Conservation (phyloP, 2,113 vertebrate genomes). For the Epinephelus moara region DNA sequence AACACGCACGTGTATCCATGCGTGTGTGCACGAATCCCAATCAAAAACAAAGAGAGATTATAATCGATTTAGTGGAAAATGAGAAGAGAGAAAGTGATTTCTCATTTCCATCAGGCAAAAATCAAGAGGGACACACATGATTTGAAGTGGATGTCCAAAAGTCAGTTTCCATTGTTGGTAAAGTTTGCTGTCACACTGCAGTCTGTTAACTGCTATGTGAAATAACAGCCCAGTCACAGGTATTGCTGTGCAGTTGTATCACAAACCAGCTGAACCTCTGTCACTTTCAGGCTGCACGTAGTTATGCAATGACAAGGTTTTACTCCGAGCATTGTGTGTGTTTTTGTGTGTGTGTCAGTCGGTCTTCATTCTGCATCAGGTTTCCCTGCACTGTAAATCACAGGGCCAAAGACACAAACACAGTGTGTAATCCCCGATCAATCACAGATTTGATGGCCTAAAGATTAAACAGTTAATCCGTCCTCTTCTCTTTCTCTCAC, state of each 20-base stretch:
- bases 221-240: background rate
- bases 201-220: background rate
- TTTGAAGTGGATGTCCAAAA: slow-evolving; percentile 29
- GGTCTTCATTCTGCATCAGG: slow-evolving; percentile 1
- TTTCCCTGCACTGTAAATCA: slow-evolving; percentile 44
- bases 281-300: background rate
- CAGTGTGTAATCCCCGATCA: slow-evolving; percentile 74
- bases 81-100: background rate
- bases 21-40: slow-evolving; percentile 18
- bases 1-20: slow-evolving; percentile 13
- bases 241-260: background rate
- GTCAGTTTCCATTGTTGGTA: slow-evolving; percentile 5
- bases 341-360: slow-evolving; percentile 7
- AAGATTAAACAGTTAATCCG: slow-evolving; percentile 80
- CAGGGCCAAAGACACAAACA: slow-evolving; percentile 47
- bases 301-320: background rate
- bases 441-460: slow-evolving; percentile 76
- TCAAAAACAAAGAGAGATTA: slow-evolving; percentile 59
- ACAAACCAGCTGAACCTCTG: slow-evolving; percentile 1
- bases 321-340: background rate
- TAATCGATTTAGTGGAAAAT: slow-evolving; percentile 15
- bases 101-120: slow-evolving; percentile 42
- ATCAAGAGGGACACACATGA: background rate
- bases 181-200: background rate
- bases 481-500: slow-evolving; percentile 45